Conservation (phyloP, 2,888 invertebrate genomes). For the Erebia ligea region DNA sequence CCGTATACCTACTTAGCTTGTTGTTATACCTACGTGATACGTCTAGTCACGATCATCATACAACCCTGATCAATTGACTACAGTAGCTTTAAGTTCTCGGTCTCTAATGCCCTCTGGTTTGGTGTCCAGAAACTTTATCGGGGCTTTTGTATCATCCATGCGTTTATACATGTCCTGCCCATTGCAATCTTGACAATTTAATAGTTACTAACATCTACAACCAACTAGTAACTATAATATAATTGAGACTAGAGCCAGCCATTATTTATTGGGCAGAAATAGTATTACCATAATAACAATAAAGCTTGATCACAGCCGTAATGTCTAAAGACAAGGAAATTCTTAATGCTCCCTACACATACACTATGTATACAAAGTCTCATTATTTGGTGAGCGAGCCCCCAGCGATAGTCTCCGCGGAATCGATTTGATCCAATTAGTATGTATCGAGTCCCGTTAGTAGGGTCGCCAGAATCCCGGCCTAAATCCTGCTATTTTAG, state of each 20-base stretch:
- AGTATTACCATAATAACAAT: neutral
- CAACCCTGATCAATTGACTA: too few relatives aligned
- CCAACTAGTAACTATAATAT: neutral
- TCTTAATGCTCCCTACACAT: conserved; percentile 3
- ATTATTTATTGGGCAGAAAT: neutral
- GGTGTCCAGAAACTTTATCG: too few relatives aligned
- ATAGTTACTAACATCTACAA: too few relatives aligned
- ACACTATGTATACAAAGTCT: conserved; percentile 22
- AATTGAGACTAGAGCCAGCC: neutral
- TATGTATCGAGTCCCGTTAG: conserved; percentile 40
- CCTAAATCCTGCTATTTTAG: neutral
- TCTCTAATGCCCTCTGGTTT: too few relatives aligned
- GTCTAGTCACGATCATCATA: too few relatives aligned
- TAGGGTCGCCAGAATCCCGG: conserved; percentile 4
- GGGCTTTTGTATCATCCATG: too few relatives aligned
- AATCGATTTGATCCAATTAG: conserved; percentile 47
- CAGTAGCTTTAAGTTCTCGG: too few relatives aligned
- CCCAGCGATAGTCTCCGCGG: conserved; percentile 39
- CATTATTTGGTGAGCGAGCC: conserved; percentile 35
- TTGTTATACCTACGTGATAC: too few relatives aligned
- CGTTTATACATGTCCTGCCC: too few relatives aligned
- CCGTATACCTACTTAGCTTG: too few relatives aligned
- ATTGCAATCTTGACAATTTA: too few relatives aligned
- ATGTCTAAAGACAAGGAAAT: neutral
- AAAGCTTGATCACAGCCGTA: neutral